A percentile compares a stretch with the other conserved stretches of the same genome.
Evolutionary conservation across 2,113 vertebrate species (phyloP).

Genomic region (Harpagus bidentatus): DNA sequence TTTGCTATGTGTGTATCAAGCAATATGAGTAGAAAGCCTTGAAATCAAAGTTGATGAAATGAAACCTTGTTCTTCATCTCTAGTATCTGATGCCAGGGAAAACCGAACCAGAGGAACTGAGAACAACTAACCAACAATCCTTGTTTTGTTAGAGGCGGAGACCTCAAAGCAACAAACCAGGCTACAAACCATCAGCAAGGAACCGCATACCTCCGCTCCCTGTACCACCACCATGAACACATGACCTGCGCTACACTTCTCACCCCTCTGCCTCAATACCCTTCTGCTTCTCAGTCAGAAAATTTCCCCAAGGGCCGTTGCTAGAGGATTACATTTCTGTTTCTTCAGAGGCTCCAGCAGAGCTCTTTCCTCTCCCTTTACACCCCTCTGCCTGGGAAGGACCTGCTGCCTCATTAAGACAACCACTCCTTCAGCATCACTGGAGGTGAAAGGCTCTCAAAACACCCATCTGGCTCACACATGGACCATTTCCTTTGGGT

Average conservation of each 20-base stretch:
- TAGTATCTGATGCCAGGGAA: not conserved
- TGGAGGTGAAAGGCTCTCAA: not conserved
- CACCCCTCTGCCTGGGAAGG: not conserved
- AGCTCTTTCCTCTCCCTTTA: not conserved
- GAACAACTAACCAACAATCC: not conserved
- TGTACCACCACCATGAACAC: not conserved
- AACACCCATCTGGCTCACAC: not conserved
- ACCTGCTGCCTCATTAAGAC: not conserved
- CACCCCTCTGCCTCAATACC: not conserved
- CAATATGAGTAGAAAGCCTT: not conserved
- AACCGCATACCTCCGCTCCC: not conserved
- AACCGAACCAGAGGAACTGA: not conserved
- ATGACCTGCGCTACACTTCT: not conserved
- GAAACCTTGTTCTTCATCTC: conserved; percentile 6
- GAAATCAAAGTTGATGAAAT: not conserved
- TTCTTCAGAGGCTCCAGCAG: not conserved
- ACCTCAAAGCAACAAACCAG: not conserved
- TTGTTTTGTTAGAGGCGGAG: not conserved
- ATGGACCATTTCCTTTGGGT: not conserved
- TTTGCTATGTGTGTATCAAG: not conserved
- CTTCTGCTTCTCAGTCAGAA: not conserved
- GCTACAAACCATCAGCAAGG: not conserved
- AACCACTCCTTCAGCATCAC: not conserved
- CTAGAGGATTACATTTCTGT: not conserved
- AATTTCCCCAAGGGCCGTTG: not conserved